phyloP scores from a whole-genome alignment of 2,113 vertebrate genomes.

The Salvelinus fontinalis region DNA sequence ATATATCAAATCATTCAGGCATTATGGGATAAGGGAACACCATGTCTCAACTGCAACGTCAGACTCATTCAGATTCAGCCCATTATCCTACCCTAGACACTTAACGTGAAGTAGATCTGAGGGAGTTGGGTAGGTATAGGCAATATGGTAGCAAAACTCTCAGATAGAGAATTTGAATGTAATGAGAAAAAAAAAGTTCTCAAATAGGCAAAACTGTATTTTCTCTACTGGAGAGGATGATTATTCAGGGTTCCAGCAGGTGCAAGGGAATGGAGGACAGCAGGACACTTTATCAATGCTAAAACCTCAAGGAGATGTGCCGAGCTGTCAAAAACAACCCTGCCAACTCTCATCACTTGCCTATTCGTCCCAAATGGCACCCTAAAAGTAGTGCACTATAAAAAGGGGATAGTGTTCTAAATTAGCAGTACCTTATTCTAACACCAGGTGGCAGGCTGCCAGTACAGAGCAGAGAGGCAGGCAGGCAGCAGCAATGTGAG shows the following conservation, averaged over 20 bases:
- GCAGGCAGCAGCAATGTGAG: conserved; percentile 50
- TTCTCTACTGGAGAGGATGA: neutral
- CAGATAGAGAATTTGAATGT: neutral
- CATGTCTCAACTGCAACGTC: neutral
- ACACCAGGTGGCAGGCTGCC: conserved; percentile 72
- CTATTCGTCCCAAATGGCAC: neutral
- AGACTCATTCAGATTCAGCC: neutral
- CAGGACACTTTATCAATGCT: conserved; percentile 37
- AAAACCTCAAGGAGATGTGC: conserved; percentile 46
- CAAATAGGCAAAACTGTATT: neutral
- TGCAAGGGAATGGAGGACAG: conserved; percentile 5
- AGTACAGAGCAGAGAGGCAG: conserved; percentile 44
- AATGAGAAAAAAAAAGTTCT: neutral
- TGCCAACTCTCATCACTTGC: conserved; percentile 51
- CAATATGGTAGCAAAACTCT: too few relatives aligned
- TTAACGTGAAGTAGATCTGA: too few relatives aligned
- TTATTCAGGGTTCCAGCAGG: conserved; percentile 7
- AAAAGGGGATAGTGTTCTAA: conserved; percentile 14
- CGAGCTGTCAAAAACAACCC: conserved; percentile 52
- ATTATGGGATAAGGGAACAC: neutral
- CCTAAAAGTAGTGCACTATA: neutral
- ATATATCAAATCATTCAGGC: neutral
- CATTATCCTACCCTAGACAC: too few relatives aligned
- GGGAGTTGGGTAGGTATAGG: too few relatives aligned
- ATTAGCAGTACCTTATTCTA: conserved; percentile 36